Conservation (phyloP, 2,113 vertebrate species). For the Passer montanus region DNA sequence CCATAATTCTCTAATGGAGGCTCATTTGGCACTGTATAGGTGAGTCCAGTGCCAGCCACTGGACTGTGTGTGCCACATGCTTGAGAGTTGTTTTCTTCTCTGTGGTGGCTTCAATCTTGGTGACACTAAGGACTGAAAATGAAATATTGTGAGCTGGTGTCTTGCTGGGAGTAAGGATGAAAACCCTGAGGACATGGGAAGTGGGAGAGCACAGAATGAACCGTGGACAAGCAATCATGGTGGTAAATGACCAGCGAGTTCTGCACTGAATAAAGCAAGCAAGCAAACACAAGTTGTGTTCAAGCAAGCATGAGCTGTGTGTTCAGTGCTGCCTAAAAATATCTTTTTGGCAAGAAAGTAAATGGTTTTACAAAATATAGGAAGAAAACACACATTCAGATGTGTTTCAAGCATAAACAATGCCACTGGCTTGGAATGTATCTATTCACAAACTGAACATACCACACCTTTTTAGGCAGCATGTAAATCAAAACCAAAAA, state of each 20-base stretch:
- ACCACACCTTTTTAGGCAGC: background rate
- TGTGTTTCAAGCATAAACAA: background rate
- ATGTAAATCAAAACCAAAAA: background rate
- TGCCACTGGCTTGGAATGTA: background rate
- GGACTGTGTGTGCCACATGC: background rate
- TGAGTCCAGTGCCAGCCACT: background rate
- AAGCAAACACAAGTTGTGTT: background rate
- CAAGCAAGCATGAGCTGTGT: background rate
- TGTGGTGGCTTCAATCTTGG: background rate
- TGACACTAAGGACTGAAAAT: background rate
- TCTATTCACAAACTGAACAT: background rate
- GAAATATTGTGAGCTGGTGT: background rate
- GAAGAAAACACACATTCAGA: background rate
- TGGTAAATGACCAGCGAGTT: background rate
- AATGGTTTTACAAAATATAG: background rate
- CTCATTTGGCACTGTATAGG: background rate
- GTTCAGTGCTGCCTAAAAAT: background rate
- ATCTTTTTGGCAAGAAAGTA: background rate
- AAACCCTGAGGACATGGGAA: background rate
- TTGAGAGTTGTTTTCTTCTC: background rate
- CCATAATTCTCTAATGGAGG: background rate
- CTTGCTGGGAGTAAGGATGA: background rate
- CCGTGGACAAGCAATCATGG: fast-evolving
- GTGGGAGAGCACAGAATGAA: background rate
- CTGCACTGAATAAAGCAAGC: background rate